phyloP scores from a whole-genome alignment of 2,888 invertebrate genomes.

The Sturmia bella region DNA sequence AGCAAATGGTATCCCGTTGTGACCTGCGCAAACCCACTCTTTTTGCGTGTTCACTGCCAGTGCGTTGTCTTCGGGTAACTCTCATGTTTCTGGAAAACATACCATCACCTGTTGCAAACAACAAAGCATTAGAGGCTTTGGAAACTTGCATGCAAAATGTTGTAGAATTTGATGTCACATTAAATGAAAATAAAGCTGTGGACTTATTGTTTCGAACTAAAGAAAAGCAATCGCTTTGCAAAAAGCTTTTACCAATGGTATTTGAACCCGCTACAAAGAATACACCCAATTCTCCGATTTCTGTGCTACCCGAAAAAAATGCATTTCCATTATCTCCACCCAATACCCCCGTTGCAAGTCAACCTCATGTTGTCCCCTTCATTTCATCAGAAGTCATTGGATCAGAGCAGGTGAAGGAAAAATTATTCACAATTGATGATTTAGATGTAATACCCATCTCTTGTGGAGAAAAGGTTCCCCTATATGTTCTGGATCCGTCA shows the following conservation, averaged over 20 bases:
- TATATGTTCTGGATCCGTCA: slow-evolving; percentile 72
- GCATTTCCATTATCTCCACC: slow-evolving; percentile 54
- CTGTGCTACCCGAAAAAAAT: slow-evolving; percentile 12
- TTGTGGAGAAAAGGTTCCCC: slow-evolving; percentile 67
- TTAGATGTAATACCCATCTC: slow-evolving; percentile 71
- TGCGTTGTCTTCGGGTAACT: slow-evolving; percentile 67
- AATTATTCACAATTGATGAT: slow-evolving; percentile 68
- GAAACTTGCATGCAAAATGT: slow-evolving; percentile 64
- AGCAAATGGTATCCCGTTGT: slow-evolving; percentile 32
- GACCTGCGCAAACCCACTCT: slow-evolving; percentile 69
- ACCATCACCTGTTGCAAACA: slow-evolving; percentile 67
- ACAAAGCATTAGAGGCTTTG: slow-evolving; percentile 70
- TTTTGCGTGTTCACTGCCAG: slow-evolving; percentile 71
- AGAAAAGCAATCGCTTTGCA: slow-evolving; percentile 71
- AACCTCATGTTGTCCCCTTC: not conserved
- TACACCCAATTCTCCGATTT: not conserved
- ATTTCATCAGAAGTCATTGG: not conserved
- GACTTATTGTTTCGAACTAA: slow-evolving; percentile 70
- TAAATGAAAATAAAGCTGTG: slow-evolving; percentile 60
- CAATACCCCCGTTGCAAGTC: slow-evolving; percentile 37
- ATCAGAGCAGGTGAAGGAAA: not conserved
- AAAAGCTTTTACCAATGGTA: slow-evolving; percentile 72
- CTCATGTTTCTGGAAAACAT: slow-evolving; percentile 71
- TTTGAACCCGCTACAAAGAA: slow-evolving; percentile 66
- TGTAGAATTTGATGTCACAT: slow-evolving; percentile 70